Percentiles rank a stretch among this genome's conserved stretches.
These are phyloP conservation scores for Uropsilus gracilis DNA, from an alignment of 2,113 vertebrate species.

Conservation along the genomic window DNA sequence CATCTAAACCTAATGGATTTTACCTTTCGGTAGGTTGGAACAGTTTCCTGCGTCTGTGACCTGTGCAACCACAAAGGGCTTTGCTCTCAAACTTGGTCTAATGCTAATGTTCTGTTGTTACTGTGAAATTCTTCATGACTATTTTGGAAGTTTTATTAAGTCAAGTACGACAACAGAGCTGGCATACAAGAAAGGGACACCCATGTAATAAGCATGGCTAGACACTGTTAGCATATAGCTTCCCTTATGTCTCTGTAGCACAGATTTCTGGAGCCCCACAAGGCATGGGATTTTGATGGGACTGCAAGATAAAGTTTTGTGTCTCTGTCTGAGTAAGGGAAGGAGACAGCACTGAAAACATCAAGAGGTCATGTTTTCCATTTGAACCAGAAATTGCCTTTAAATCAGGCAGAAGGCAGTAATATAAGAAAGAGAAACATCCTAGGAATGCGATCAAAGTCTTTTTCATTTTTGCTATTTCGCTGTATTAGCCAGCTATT, in stretches of 20 bases:
- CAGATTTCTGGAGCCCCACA: not conserved
- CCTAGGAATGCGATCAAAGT: not conserved
- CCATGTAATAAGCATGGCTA: not conserved
- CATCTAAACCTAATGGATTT: not conserved
- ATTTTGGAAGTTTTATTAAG: not conserved
- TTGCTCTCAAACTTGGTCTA: not conserved
- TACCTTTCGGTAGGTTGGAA: not conserved
- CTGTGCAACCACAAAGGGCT: not conserved
- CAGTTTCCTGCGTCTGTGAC: not conserved
- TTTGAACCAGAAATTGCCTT: not conserved
- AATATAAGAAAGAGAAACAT: not conserved
- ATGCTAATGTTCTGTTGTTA: not conserved
- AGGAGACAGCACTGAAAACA: too few species aligned
- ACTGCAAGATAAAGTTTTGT: not conserved
- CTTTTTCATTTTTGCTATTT: not conserved
- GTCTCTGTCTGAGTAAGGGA: not conserved
- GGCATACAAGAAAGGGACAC: not conserved
- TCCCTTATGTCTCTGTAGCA: not conserved
- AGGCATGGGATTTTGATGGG: not conserved
- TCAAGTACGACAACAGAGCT: not conserved
- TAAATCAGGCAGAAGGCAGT: not conserved
- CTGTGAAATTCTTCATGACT: not conserved
- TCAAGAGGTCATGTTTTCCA: not conserved
- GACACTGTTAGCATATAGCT: not conserved
- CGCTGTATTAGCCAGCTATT: not conserved